These are phyloP conservation scores for Cerceris rybyensis DNA, from an alignment of 2,888 invertebrate species.

Conservation along the genomic window DNA sequence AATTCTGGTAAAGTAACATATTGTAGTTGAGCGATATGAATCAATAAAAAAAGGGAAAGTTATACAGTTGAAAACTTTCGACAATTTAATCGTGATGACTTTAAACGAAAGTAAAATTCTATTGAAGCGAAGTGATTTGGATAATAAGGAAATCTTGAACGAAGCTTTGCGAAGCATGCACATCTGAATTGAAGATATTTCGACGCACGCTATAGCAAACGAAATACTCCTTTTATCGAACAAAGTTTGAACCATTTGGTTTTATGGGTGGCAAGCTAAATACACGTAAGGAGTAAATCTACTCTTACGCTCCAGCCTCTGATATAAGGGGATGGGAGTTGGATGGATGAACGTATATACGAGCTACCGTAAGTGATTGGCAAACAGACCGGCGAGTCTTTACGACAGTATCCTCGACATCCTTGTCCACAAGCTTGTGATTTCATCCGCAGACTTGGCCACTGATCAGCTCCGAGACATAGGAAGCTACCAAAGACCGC, in stretches of 20 bases:
- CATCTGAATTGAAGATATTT: slow-evolving; percentile 41
- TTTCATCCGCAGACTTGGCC: slow-evolving; percentile 39
- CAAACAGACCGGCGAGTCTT: slow-evolving; percentile 72
- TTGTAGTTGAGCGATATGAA: too few relatives aligned
- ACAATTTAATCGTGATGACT: background rate
- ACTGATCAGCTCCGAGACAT: slow-evolving; percentile 31
- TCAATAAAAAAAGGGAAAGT: background rate
- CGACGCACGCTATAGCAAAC: slow-evolving; percentile 32
- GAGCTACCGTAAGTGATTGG: slow-evolving; percentile 75
- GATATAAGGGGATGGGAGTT: slow-evolving; percentile 60
- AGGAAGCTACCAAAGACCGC: slow-evolving; percentile 18
- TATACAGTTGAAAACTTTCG: background rate
- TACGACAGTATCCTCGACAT: slow-evolving; percentile 54
- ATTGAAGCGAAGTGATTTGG: background rate
- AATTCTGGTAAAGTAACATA: too few relatives aligned
- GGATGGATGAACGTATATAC: slow-evolving; percentile 61
- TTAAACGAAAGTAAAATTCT: background rate
- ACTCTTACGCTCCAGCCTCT: slow-evolving; percentile 53
- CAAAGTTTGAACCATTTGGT: slow-evolving; percentile 77
- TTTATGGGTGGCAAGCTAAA: slow-evolving; percentile 75
- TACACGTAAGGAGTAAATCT: slow-evolving; percentile 69
- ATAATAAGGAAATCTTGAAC: slow-evolving; percentile 4
- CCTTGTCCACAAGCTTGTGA: slow-evolving; percentile 32
- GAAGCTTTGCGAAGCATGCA: slow-evolving; percentile 17
- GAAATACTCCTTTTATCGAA: slow-evolving; percentile 71